Conservation (phyloP, 2,797 vertebrate species). For the Clangula hyemalis region DNA sequence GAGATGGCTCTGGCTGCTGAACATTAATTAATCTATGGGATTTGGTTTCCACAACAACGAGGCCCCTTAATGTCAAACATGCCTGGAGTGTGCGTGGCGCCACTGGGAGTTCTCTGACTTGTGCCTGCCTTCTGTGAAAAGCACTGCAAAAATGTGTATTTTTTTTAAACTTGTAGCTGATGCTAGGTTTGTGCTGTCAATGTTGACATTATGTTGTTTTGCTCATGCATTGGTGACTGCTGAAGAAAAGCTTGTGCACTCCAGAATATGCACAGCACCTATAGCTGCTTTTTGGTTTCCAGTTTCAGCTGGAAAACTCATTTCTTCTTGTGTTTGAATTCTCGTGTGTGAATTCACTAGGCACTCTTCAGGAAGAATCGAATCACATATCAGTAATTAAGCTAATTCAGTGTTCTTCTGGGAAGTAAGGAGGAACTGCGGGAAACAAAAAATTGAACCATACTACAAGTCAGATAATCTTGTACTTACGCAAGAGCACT, state of each 20-base stretch:
- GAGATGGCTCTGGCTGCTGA: conserved; percentile 43
- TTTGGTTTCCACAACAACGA: conserved; percentile 67
- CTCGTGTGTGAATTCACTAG: not conserved
- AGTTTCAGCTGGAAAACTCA: conserved; percentile 20
- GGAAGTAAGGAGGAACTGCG: not conserved
- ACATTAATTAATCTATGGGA: conserved; percentile 50
- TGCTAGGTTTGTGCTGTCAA: not conserved
- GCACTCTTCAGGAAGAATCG: not conserved
- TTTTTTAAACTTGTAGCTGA: not conserved
- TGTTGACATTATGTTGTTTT: not conserved
- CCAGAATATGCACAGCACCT: not conserved
- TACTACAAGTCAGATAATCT: not conserved
- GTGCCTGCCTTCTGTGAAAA: conserved; percentile 30
- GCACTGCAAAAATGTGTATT: not conserved
- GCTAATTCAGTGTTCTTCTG: not conserved
- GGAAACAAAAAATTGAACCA: not conserved
- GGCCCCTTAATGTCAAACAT: conserved; percentile 66
- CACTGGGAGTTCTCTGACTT: conserved; percentile 50
- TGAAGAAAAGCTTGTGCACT: not conserved
- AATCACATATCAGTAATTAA: not conserved
- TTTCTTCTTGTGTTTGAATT: not conserved
- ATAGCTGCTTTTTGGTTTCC: not conserved
- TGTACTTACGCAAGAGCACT: not conserved
- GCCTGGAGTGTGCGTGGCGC: conserved; percentile 36
- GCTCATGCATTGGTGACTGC: not conserved